These are phyloP conservation scores for Torymus tubicola DNA, from an alignment of 2,888 invertebrate species.

Conservation along the genomic window DNA sequence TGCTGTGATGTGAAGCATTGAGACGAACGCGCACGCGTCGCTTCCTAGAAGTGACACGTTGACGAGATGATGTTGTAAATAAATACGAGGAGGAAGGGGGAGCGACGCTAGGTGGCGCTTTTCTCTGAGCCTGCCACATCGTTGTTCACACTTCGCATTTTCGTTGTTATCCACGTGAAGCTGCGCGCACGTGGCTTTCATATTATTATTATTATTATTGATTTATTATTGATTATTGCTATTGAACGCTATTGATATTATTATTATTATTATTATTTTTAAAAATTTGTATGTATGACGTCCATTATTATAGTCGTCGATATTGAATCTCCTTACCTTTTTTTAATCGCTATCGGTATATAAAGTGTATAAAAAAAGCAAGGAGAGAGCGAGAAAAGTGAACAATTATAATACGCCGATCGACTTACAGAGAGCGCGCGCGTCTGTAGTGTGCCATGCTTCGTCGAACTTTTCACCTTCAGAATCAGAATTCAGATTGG, in stretches of 20 bases:
- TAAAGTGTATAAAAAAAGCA: conserved; percentile 10
- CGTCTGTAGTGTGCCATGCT: conserved; percentile 45
- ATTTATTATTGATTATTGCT: conserved; percentile 29
- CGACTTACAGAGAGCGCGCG: conserved; percentile 18
- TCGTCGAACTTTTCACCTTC: conserved; percentile 32
- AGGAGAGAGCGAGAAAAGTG: too few relatives aligned
- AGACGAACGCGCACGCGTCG: too few relatives aligned
- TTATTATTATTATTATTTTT: conserved; percentile 41
- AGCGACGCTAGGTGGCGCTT: too few relatives aligned
- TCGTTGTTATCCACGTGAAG: conserved; percentile 52
- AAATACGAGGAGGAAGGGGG: too few relatives aligned
- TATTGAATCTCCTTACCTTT: conserved; percentile 25
- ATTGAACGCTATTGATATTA: conserved; percentile 31
- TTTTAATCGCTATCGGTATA: conserved; percentile 14
- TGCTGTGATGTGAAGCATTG: too few relatives aligned
- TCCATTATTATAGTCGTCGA: conserved; percentile 42
- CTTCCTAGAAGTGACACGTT: too few relatives aligned
- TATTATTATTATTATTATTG: conserved; percentile 43
- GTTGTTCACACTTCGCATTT: conserved; percentile 48
- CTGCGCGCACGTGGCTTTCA: conserved; percentile 40
- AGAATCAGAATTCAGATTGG: conserved; percentile 12
- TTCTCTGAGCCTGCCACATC: not conserved
- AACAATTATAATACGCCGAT: conserved; percentile 17
- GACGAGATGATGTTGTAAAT: too few relatives aligned
- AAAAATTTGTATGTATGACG: conserved; percentile 40